Conservation (phyloP, 2,888 invertebrate species). For the Gasteruption jaculator region DNA sequence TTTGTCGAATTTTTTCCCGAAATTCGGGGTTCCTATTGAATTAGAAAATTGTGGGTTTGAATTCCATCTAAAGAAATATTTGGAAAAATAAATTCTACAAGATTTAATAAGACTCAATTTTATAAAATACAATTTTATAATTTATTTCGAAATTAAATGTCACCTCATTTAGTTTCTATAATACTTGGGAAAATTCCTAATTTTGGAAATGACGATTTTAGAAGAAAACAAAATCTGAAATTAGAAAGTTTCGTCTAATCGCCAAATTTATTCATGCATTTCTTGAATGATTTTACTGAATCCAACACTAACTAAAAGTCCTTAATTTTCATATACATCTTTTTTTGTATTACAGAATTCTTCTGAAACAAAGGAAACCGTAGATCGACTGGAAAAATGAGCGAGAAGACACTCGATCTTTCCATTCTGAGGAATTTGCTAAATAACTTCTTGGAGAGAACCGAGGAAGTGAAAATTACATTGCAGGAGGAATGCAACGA, state of each 20-base stretch:
- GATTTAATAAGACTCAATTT: no score
- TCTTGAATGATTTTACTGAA: not conserved
- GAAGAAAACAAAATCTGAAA: slow-evolving; percentile 19
- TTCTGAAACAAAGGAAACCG: slow-evolving; percentile 2
- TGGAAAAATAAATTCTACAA: no score
- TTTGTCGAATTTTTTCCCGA: no score
- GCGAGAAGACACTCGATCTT: slow-evolving; percentile 22
- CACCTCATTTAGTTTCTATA: no score
- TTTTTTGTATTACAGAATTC: slow-evolving; percentile 19
- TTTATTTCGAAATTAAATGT: no score
- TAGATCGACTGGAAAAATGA: slow-evolving; percentile 12
- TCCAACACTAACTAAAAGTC: no score
- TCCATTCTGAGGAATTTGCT: slow-evolving; percentile 30
- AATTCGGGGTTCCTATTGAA: no score
- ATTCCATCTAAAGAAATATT: no score
- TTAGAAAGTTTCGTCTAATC: slow-evolving; percentile 17
- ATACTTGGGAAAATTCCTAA: no score
- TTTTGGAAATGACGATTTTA: no score
- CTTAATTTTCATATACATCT: slow-evolving; percentile 7
- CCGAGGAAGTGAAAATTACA: slow-evolving; percentile 33
- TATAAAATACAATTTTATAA: no score
- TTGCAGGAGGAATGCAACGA: slow-evolving; percentile 39
- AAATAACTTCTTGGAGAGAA: slow-evolving; percentile 24
- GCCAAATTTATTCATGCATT: slow-evolving; percentile 10
- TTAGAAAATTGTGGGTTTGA: no score